Evolutionary conservation across 1,140 invertebrate species (phyloP).

Genomic region (Glossosoma conforme): DNA sequence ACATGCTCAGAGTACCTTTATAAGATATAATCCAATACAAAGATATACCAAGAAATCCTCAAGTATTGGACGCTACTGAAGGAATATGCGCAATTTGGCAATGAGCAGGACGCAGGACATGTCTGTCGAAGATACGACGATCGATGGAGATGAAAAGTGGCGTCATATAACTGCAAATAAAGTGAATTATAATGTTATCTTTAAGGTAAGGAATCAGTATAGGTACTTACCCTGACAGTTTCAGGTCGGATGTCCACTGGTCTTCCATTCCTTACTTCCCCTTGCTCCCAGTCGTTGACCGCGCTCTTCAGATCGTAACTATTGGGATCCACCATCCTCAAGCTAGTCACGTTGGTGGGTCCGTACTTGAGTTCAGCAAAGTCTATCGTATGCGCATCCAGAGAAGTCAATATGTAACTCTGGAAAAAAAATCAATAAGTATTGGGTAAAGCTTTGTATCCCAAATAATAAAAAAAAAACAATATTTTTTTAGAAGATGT

Average conservation of each 20-base stretch:
- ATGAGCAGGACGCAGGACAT: no score
- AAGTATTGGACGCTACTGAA: no score
- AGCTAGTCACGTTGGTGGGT: constrained; percentile 68
- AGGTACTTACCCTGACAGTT: constrained; percentile 29
- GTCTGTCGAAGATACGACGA: no score
- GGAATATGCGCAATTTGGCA: no score
- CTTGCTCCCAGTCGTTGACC: constrained; percentile 48
- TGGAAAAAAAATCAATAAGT: constrained; percentile 27
- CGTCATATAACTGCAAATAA: neutral
- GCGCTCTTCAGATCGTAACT: constrained; percentile 43
- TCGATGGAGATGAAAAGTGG: no score
- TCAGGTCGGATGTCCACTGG: constrained; percentile 15
- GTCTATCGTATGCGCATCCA: constrained; percentile 70
- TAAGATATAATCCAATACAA: no score
- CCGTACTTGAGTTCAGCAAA: constrained; percentile 59
- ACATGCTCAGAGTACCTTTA: no score
- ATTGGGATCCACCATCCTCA: constrained; percentile 65
- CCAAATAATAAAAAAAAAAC: no score
- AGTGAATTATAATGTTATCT: constrained; percentile 28
- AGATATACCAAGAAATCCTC: no score
- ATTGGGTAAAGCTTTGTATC: no score
- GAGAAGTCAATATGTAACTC: constrained; percentile 53
- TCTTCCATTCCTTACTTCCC: constrained; percentile 29
- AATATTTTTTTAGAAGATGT: no score
- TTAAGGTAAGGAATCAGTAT: no score